A percentile compares a stretch with the other conserved stretches of the same genome.
Conservation (phyloP, 2,113 vertebrate genomes). For the Neodon shergylaensis region DNA sequence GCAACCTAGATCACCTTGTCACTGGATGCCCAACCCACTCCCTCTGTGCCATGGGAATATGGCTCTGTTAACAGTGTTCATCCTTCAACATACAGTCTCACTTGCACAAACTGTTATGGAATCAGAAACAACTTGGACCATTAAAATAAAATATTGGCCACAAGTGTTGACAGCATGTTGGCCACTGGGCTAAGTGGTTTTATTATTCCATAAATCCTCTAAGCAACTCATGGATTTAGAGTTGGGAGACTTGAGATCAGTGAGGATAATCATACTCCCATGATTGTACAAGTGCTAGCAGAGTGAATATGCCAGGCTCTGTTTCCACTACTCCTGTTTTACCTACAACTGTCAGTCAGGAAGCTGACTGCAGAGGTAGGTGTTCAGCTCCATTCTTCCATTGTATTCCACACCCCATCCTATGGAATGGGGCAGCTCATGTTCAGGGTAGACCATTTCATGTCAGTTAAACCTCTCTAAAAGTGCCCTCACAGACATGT, state of each 20-base stretch:
- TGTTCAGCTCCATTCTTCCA: neutral
- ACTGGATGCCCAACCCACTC: neutral
- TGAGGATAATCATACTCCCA: neutral
- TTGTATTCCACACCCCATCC: neutral
- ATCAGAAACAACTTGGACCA: neutral
- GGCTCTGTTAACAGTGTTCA: neutral
- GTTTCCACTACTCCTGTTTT: neutral
- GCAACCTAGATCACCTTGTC: neutral
- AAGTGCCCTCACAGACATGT: too few relatives aligned
- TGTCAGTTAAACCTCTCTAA: neutral
- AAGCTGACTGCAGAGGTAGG: neutral
- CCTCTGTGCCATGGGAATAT: neutral
- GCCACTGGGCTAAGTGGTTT: neutral
- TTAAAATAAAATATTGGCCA: slow-evolving; percentile 1
- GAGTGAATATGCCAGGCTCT: neutral
- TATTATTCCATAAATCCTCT: neutral
- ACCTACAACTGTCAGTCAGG: neutral
- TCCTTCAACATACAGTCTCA: neutral
- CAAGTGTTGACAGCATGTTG: neutral
- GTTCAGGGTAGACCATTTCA: neutral
- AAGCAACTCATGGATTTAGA: neutral
- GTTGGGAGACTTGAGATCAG: neutral
- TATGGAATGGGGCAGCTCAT: neutral
- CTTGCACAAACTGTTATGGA: neutral
- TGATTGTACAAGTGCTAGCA: neutral